A percentile compares a stretch with the other conserved stretches of the same genome.
phyloP scores from a whole-genome alignment of 2,888 invertebrate species.

The Drosophila peninsularis region DNA sequence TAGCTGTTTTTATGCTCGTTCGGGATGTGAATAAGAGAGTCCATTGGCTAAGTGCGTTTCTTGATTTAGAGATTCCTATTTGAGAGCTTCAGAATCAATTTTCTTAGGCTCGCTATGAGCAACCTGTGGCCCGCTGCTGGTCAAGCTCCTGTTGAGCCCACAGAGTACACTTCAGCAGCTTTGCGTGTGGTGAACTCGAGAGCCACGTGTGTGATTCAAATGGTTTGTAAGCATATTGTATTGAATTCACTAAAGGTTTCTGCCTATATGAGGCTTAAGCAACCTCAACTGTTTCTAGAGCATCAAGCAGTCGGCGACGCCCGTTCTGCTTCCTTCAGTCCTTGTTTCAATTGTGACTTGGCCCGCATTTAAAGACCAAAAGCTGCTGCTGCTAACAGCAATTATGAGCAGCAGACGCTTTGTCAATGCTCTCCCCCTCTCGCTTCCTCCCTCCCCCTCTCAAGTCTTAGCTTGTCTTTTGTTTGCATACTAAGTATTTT shows the following conservation, averaged over 20 bases:
- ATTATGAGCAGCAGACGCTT: slow-evolving; percentile 25
- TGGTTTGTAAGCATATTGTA: too few species aligned
- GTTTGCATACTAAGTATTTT: slow-evolving; percentile 18
- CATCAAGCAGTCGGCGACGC: neutral
- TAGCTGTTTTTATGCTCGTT: slow-evolving; percentile 9
- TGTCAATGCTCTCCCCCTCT: neutral
- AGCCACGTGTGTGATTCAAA: neutral
- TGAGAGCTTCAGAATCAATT: too few species aligned
- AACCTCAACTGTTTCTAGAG: neutral
- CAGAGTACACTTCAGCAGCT: too few species aligned
- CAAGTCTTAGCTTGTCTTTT: slow-evolving; percentile 1
- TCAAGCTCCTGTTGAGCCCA: too few species aligned
- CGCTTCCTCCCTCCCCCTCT: neutral
- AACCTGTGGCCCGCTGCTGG: too few species aligned
- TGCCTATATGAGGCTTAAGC: too few species aligned
- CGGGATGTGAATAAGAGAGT: neutral
- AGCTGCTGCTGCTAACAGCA: slow-evolving; percentile 22
- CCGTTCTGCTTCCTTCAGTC: too few species aligned
- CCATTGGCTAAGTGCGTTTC: too few species aligned
- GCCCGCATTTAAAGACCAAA: slow-evolving; percentile 33
- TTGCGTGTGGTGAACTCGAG: too few species aligned
- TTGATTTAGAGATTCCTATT: too few species aligned
- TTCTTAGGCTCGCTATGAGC: too few species aligned
- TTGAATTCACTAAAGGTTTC: too few species aligned
- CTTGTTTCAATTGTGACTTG: neutral